Evolutionary conservation across 1,140 invertebrate genomes (phyloP).

Genomic region (Drosophila obscura): DNA sequence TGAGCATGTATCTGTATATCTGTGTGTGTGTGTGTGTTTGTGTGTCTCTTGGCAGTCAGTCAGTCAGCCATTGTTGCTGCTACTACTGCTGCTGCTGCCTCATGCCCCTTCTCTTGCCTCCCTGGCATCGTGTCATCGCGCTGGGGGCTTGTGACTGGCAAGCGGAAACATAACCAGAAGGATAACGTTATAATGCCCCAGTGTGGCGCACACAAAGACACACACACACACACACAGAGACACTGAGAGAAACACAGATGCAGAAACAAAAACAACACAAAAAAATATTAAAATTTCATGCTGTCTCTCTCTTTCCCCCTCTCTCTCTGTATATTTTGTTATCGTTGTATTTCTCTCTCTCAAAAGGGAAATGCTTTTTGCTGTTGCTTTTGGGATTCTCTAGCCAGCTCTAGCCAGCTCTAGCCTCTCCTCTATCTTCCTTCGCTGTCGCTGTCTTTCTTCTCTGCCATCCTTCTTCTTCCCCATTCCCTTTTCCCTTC

Average conservation of each 20-base stretch:
- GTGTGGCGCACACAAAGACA: conserved; percentile 67
- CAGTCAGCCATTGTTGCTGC: conserved; percentile 74
- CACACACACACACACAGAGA: conserved; percentile 9
- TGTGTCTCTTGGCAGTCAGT: conserved; percentile 76
- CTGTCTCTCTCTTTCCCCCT: conserved; percentile 8
- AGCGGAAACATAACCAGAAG: conserved; percentile 82
- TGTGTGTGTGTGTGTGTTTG: conserved; percentile 31
- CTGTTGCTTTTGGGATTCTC: conserved; percentile 16
- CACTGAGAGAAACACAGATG: conserved; percentile 11
- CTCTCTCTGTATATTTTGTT: background rate
- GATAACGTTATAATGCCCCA: conserved; percentile 82
- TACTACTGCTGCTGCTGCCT: background rate
- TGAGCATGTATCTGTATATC: conserved; percentile 52
- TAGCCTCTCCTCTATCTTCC: conserved; percentile 22
- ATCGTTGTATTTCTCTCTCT: background rate
- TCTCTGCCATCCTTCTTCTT: conserved; percentile 15
- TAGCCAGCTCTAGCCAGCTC: too few relatives aligned
- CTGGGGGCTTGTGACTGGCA: conserved; percentile 58
- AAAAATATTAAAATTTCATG: conserved; percentile 65
- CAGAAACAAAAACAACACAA: conserved; percentile 42
- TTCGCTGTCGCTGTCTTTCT: conserved; percentile 43
- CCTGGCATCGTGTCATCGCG: conserved; percentile 48
- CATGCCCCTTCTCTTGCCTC: conserved; percentile 1
- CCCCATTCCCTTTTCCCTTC: conserved; percentile 11
- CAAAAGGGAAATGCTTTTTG: too few relatives aligned